A percentile compares a stretch with the other conserved stretches of the same genome.
phyloP scores from a whole-genome alignment of 2,888 invertebrate species.

The Epistrophella euchroma region DNA sequence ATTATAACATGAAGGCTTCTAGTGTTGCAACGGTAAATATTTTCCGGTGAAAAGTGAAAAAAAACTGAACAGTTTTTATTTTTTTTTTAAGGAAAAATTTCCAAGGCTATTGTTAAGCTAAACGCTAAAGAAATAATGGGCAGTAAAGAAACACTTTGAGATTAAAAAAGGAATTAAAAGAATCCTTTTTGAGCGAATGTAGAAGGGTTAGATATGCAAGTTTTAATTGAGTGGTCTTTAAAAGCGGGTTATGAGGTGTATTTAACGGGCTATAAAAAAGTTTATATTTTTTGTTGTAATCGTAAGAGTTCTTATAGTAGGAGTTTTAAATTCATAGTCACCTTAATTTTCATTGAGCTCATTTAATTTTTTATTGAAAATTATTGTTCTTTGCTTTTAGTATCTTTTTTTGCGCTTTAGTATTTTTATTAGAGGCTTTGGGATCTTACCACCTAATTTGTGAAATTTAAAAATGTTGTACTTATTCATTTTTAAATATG shows the following conservation, averaged over 20 bases:
- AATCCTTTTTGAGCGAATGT: conserved; percentile 6
- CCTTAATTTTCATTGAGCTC: background rate
- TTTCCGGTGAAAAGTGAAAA: conserved; percentile 6
- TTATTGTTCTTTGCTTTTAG: too few relatives aligned
- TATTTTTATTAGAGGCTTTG: too few relatives aligned
- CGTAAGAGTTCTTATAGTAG: background rate
- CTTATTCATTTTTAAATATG: too few relatives aligned
- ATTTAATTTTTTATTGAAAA: too few relatives aligned
- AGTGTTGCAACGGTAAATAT: conserved; percentile 35
- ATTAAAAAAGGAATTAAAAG: conserved; percentile 17
- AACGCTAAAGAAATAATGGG: conserved; percentile 4
- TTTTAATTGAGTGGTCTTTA: conserved; percentile 32
- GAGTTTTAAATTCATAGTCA: background rate
- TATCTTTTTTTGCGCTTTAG: too few relatives aligned
- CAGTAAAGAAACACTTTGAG: conserved; percentile 35
- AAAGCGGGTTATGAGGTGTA: conserved; percentile 3
- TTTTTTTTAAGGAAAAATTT: conserved; percentile 9
- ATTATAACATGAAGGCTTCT: background rate
- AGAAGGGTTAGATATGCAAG: conserved; percentile 2
- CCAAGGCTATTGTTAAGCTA: conserved; percentile 15
- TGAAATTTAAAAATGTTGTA: too few relatives aligned
- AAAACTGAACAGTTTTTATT: conserved; percentile 6
- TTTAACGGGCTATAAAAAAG: background rate
- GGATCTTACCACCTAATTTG: too few relatives aligned
- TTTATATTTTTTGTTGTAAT: background rate